A percentile compares a stretch with the other conserved stretches of the same genome.
Conservation (phyloP, 2,113 vertebrate genomes). For the Rhagologus leucostigma region DNA sequence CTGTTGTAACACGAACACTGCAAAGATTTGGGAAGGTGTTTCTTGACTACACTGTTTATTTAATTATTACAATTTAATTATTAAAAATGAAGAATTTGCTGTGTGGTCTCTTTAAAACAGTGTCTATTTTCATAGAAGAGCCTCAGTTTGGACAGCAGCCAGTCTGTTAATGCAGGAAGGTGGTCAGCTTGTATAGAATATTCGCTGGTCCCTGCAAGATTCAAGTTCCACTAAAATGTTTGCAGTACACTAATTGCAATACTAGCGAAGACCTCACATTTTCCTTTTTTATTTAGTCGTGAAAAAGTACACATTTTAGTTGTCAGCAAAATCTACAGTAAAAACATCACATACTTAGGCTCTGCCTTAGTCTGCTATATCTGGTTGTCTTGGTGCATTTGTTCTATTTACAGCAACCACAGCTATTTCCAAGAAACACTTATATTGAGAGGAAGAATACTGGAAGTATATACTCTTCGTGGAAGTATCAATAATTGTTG, state of each 20-base stretch:
- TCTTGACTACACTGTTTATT: background rate
- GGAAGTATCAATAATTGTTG: background rate
- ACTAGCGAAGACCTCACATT: background rate
- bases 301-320: background rate
- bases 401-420: background rate
- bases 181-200: background rate
- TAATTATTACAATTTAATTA: background rate
- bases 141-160: background rate
- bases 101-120: background rate
- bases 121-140: background rate
- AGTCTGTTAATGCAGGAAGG: slow-evolving; percentile 17
- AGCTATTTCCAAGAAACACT: background rate
- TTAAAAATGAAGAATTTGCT: background rate
- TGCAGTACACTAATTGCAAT: background rate
- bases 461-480: background rate
- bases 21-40: background rate
- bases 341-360: background rate
- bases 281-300: background rate
- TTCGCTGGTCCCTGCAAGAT: background rate
- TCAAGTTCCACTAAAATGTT: background rate
- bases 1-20: background rate
- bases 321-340: background rate
- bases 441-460: background rate
- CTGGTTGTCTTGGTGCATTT: background rate
- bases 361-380: background rate